Evolutionary conservation across 2,888 invertebrate species (phyloP), one percentile per base, ranked within the genome.

Genomic region (Ptilodon capucinus): DNA sequence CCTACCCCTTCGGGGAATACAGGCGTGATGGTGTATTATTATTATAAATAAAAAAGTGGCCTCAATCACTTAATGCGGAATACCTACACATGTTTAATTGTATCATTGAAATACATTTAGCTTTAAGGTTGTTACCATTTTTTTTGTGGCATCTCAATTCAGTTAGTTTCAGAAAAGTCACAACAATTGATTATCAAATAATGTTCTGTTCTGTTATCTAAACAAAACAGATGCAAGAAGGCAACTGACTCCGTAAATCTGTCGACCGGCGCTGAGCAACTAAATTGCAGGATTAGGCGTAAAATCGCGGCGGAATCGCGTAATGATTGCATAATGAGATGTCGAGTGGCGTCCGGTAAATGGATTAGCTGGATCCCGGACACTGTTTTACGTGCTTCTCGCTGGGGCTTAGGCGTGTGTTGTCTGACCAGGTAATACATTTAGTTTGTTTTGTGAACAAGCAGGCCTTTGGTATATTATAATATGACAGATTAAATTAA

Each of bases 321-420:
- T 48, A 52, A 52, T 52, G 51, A 52, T 48, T 52, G 40, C 51
- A 30, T 52, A 48, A 52, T 52, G 48, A 52, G 51, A 36, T 28
- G 42, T 40, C 25, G 40, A 25, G 23, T 13, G 19, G 19, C 38
- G 38, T 16, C 18, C 38, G 38, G 38, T 19, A 19, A 38, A 38
- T 19, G 38, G 38, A 38, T 38, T 38, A 38, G 13, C 38, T 14
- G 35, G 35, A 17, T 35, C 16, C 14, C 35, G 14, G 16, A 35
- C 35, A 9, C 35, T 14, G 16, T 4, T 35, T 16, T 35, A 17
- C 35, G 35, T 35, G 32, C 32, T 32, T 14, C 14, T 32, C 1
- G 13, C 7, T 14, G 14, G n/a, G 14, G 32, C 6, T 30, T 30
- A 3, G 2, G 4, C n/a, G 32, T 14, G 32, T 32, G 14, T 32